Evolutionary conservation across 35 echinoderm and acorn worm species (phyloP), one percentile per base, ranked within the genome.

Genomic region (Ophiothrix spiculata): DNA sequence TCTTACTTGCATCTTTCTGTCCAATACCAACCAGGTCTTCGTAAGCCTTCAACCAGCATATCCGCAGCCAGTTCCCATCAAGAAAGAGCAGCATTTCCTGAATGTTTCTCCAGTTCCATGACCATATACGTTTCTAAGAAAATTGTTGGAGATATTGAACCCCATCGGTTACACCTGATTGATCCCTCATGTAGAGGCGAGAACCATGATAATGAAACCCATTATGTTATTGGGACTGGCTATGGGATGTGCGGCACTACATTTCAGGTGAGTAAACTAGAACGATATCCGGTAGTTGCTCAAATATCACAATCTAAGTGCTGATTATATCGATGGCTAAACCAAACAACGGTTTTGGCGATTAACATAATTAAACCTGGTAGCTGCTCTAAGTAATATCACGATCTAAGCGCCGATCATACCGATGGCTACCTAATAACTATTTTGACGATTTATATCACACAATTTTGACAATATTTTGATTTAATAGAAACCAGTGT

Each of bases 51-150:
- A 49, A 49, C 6, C 42, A 49, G 42, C 42, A 49, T 49, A 6
- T 49, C 42, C n/a, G n/a, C n/a, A n/a, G n/a, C n/a, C 6, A 19
- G 6, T 10, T 19, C 42, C 42, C 6, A 49, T 6, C n/a, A n/a
- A n/a, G 42, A 49, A 10, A 49, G 42, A 49, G 42, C 80, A 0
- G 80, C 40, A 13, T 39, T 56, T 39, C 83, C 83, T 28, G 56
- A 73, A 34, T 85, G 83, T 32, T 85, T 85, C 38, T 32, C 56
- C 34, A 75, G 56, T 34, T 75, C 33, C 56, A 85, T 85, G 83
- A 13, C 34, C 31, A 75, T 85, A 49, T 85, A 85, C 16, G 83
- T 85, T 1, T 75, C 83, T 4, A 85, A 85, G 35, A 12, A 40
- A 19, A 37, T 49, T 32, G 33, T 85, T 12, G 31, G 40, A n/a